Evolutionary conservation across 2,797 vertebrate species (phyloP), one percentile per base, ranked within the genome.

Genomic region (Diceros bicornis): DNA sequence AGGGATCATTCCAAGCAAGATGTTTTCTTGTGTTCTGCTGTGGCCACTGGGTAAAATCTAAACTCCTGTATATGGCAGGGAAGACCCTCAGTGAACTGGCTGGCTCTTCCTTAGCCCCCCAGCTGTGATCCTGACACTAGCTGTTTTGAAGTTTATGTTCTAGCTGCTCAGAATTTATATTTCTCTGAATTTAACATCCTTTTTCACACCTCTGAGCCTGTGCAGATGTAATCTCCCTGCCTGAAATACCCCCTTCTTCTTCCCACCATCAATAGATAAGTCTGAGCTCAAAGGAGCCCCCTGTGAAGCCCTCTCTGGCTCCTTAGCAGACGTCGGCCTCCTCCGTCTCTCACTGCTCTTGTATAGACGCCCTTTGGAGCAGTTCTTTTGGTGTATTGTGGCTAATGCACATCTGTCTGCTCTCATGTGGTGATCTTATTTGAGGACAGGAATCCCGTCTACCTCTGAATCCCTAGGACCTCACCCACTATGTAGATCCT

Each of bases 391-490:
- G 23, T n/a, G 3, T 23, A 0, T 3, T 13, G 23, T 3, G 78
- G 20, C 7, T 0, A 16, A 4, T 23, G 25, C 29, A 7, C 25
- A 3, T 47, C 20, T 17, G 6, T 37, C 34, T 23, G 6, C 29
- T 72, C 21, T 55, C 47, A 0, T 9, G 10, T 71, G 25, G 3
- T 27, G 18, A 14, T 41, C 23, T 50, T 32, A 7, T 34, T 59
- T 27, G 77, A 75, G n/a, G 16, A 1, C 18, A 68, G 37, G 52
- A 34, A 13, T n/a, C 8, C n/a, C 1, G 0, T 20, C 12, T 8
- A 7, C 29, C 17, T 18, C 13, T 52, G 32, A 55, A 4, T 55
- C n/a, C 29, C 50, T 3, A 37, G 72, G 41, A 52, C n/a, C 66
- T 29, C 1, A 18, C 29, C 41, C 18, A 0, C 12, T 16, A n/a